Percentiles rank a stretch among this genome's conserved stretches.
Conservation (phyloP, 2,797 vertebrate genomes). For the Enteromius treurensis region DNA sequence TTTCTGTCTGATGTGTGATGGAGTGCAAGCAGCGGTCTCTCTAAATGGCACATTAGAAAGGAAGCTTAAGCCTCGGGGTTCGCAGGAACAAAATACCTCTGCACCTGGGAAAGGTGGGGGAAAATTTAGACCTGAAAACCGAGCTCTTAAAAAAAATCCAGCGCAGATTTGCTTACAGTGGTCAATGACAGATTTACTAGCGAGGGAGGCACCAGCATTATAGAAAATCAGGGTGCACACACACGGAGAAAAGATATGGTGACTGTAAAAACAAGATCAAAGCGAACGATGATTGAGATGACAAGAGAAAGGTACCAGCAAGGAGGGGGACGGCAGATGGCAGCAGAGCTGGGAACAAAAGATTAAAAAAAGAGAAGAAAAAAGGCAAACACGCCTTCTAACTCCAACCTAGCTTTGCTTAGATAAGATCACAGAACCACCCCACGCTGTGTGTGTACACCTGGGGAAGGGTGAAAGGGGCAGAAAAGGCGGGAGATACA, state of each 20-base stretch:
- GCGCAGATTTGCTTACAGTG: conserved; percentile 12
- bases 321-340: conserved; percentile 21
- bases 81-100: conserved; percentile 32
- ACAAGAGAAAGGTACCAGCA: conserved; percentile 33
- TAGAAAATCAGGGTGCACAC: conserved; percentile 12
- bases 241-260: conserved; percentile 22
- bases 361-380: conserved; percentile 6
- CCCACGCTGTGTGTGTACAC: conserved; percentile 32
- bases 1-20: conserved; percentile 13
- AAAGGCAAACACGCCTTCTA: conserved; percentile 42
- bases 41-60: conserved; percentile 15
- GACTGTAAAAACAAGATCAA: conserved; percentile 19
- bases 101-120: conserved; percentile 39
- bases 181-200: conserved; percentile 39
- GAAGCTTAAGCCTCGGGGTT: conserved; percentile 28
- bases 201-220: conserved; percentile 37
- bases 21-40: conserved; percentile 3
- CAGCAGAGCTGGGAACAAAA: conserved; percentile 30
- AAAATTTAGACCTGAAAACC: conserved; percentile 27
- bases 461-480: conserved; percentile 24
- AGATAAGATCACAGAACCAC: conserved; percentile 51
- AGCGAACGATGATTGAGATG: conserved; percentile 13
- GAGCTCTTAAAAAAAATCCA: conserved; percentile 5
- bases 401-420: conserved; percentile 46
- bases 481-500: not conserved